Percentiles rank a stretch among this genome's conserved stretches.
Conservation (phyloP, 2,797 vertebrate species). For the Anabacerthia variegaticeps region DNA sequence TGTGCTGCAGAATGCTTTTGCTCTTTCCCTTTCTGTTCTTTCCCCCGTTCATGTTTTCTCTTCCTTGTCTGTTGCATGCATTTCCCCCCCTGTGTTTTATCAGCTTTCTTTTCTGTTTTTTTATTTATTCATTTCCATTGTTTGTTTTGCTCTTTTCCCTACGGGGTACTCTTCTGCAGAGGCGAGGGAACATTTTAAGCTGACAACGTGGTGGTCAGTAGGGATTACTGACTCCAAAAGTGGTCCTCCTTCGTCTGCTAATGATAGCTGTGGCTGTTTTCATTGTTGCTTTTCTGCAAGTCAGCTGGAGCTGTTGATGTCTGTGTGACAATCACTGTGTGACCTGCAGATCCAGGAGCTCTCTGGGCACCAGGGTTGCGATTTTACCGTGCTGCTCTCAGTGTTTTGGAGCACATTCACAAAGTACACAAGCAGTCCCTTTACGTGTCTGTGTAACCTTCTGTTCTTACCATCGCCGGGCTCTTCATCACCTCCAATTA, state of each 20-base stretch:
- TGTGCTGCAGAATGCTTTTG: neutral
- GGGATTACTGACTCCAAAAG: neutral
- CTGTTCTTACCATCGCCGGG: neutral
- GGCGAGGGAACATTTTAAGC: accelerated
- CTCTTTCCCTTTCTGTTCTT: neutral
- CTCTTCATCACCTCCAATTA: neutral
- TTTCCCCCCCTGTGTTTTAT: neutral
- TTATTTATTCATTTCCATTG: neutral
- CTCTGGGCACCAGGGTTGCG: neutral
- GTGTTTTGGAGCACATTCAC: neutral
- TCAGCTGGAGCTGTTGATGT: neutral
- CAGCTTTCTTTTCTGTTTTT: neutral
- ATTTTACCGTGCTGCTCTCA: neutral
- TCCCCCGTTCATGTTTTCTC: neutral
- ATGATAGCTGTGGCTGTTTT: neutral
- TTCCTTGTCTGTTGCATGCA: neutral
- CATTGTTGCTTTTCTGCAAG: neutral
- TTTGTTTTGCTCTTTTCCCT: neutral
- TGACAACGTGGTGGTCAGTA: neutral
- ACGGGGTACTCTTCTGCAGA: neutral
- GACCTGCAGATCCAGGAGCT: neutral
- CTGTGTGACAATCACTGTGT: neutral
- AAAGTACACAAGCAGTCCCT: neutral
- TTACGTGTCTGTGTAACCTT: neutral
- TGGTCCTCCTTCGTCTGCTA: neutral